Conservation (phyloP, 1,140 invertebrate genomes). For the Cyclina sinensis region DNA sequence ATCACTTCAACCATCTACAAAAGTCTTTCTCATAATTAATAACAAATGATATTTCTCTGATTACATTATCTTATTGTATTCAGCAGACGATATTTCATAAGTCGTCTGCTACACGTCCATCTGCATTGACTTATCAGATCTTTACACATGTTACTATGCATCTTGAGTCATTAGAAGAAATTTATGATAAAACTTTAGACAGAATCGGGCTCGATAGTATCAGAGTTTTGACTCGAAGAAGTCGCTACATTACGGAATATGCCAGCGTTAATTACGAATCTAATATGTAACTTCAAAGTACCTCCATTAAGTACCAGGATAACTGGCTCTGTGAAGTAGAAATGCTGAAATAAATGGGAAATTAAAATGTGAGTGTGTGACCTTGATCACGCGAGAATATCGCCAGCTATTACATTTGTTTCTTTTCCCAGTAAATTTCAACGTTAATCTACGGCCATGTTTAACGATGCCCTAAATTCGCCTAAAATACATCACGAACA, state of each 20-base stretch:
- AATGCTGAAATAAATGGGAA: no score
- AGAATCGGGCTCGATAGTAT: not conserved
- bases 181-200: not conserved
- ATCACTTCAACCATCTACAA: slow-evolving; percentile 7
- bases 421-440: no score
- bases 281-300: not conserved
- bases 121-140: slow-evolving; percentile 19
- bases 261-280: not conserved
- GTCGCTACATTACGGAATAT: not conserved
- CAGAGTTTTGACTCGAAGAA: not conserved
- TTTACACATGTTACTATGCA: slow-evolving; percentile 16
- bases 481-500: not conserved
- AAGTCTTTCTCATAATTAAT: slow-evolving; percentile 26
- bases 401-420: no score
- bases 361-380: no score
- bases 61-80: slow-evolving; percentile 31
- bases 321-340: not conserved
- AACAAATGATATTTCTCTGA: slow-evolving; percentile 41
- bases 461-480: no score
- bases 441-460: no score
- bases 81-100: slow-evolving; percentile 52
- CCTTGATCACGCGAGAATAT: no score
- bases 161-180: not conserved
- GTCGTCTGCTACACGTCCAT: slow-evolving; percentile 4
- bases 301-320: not conserved